Evolutionary conservation across 2,797 vertebrate genomes (phyloP).

Genomic region (Peromyscus nudipes): DNA sequence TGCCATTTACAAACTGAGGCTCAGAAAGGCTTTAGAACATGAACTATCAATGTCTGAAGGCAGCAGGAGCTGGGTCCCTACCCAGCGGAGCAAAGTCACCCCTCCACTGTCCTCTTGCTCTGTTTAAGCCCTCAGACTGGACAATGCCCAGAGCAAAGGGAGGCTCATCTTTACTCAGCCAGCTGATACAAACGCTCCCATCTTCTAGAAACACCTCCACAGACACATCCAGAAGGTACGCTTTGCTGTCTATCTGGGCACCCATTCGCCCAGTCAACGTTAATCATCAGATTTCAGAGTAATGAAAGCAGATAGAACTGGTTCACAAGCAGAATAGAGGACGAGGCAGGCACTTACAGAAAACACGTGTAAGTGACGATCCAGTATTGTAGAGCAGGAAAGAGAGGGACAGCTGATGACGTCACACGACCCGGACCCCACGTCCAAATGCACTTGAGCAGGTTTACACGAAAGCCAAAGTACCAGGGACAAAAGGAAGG

Average conservation of each 20-base stretch:
- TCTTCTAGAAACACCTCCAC: neutral
- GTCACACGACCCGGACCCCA: neutral
- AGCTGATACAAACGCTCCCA: neutral
- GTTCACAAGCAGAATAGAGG: neutral
- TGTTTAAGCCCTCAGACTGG: neutral
- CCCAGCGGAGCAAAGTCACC: neutral
- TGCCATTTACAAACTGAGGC: neutral
- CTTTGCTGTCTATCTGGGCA: neutral
- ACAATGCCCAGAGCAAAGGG: no score
- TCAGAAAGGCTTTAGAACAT: neutral
- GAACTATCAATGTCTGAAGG: neutral
- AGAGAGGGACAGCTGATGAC: neutral
- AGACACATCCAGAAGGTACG: neutral
- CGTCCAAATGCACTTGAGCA: neutral
- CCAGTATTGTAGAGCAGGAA: neutral
- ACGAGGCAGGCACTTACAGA: no score
- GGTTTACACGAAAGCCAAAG: neutral
- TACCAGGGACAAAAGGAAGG: neutral
- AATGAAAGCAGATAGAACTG: neutral
- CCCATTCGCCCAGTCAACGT: neutral
- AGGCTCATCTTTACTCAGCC: neutral
- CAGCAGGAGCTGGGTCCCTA: neutral
- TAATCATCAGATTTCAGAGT: neutral
- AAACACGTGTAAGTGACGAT: neutral
- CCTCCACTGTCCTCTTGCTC: neutral